Base-by-base conservation (phyloP, 1,140 invertebrate genomes). In the Drosophila serrata region DNA sequence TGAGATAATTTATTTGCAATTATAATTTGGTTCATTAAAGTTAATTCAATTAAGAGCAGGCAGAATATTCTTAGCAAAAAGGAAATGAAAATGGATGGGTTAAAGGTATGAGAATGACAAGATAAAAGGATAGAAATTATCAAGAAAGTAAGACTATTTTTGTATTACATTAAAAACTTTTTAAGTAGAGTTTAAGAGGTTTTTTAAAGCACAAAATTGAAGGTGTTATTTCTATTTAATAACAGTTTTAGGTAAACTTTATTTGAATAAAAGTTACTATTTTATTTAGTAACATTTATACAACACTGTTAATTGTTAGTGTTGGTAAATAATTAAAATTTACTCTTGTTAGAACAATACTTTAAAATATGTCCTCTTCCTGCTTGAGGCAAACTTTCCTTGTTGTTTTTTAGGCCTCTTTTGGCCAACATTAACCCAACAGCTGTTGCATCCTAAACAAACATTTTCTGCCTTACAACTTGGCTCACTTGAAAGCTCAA, bases 1-100 rank as follows among this genome's bases (percentile, higher is more conserved):
- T 72, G 57, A 49, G 46, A 74, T 73, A 74, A 76, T 76, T 76
- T 76, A 58, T 76, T 75, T 75, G 73, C 73, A 75, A 75, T 75
- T 75, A 75, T 75, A 75, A 75, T 74, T 74, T 61, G 46, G 70
- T 74, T 74, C 56, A 74, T 74, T 73, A 74, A 45, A 74, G 55
- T 37, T 73, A 74, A 74, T 74, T 73, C 27, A 74, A 73, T 74
- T 74, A 61, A 22, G 39, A 55, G 6, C 17, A 43, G 11, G 68
- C 13, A 22, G 33, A 29, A 65, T 24, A 19, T 6, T n/a, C 22
- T 29, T 29, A 22, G 40, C 19, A 4, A 29, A 2, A 48, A 37
- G 22, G 19, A 31, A 33, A 48, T 65, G 60, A 13, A 13, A 58
- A 57, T 29, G 42, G 22, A 13, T 62, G 49, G 6, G 11, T 6